These are phyloP conservation scores for Pseudomugil tenellus DNA, from an alignment of 2,797 vertebrate genomes.

Conservation along the genomic window DNA sequence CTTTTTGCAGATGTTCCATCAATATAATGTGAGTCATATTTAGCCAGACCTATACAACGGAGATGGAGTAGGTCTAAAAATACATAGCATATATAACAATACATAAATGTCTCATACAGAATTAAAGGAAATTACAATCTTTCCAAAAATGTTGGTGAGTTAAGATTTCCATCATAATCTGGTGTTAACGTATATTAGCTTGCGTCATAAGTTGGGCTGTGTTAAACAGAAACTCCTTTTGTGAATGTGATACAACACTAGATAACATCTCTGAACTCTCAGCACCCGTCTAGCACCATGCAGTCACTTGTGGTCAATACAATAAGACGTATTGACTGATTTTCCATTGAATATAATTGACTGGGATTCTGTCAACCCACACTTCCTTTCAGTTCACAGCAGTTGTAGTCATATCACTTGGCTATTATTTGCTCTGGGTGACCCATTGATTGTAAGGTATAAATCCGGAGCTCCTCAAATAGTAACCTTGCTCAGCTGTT, in stretches of 20 bases:
- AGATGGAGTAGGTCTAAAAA: neutral
- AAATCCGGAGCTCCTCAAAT: slow-evolving; percentile 75
- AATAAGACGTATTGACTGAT: slow-evolving; percentile 77
- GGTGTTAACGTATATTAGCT: neutral
- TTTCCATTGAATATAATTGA: slow-evolving; percentile 75
- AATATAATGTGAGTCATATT: slow-evolving; percentile 21
- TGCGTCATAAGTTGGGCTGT: slow-evolving; percentile 34
- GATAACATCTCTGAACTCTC: slow-evolving; percentile 75
- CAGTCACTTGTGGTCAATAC: slow-evolving; percentile 69
- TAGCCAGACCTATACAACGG: slow-evolving; percentile 19
- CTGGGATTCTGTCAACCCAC: slow-evolving; percentile 70
- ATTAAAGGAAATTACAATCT: slow-evolving; percentile 32
- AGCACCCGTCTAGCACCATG: slow-evolving; percentile 50
- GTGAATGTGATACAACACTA: slow-evolving; percentile 63
- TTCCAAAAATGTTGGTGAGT: slow-evolving; percentile 6
- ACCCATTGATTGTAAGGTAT: slow-evolving; percentile 79
- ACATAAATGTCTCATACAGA: neutral
- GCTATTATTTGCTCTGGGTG: slow-evolving; percentile 79
- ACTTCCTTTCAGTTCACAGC: slow-evolving; percentile 79
- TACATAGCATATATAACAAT: neutral
- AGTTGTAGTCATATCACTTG: slow-evolving; percentile 83
- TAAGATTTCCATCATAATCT: slow-evolving; percentile 49
- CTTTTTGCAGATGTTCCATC: slow-evolving; percentile 25
- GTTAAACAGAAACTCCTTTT: slow-evolving; percentile 65
- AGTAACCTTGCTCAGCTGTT: slow-evolving; percentile 79